These are phyloP conservation scores for Charanyca ferruginea DNA, from an alignment of 2,888 invertebrate genomes.

Conservation along the genomic window DNA sequence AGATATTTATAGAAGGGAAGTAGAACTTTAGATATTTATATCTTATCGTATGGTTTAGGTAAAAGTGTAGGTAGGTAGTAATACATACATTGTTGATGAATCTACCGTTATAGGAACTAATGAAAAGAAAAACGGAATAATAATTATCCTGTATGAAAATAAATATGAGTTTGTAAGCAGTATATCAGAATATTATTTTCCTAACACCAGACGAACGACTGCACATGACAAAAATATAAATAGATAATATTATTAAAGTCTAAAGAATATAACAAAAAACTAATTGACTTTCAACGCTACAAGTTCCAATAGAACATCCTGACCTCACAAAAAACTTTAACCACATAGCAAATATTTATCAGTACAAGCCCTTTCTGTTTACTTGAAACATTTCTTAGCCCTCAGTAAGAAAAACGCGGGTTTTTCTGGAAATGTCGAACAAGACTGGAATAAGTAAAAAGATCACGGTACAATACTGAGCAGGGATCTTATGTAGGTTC, in stretches of 20 bases:
- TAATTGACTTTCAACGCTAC: conserved; percentile 1
- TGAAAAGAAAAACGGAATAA: too few relatives aligned
- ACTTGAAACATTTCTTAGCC: conserved; percentile 69
- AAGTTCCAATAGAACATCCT: conserved; percentile 1
- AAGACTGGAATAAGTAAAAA: conserved; percentile 80
- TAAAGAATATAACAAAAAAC: background rate
- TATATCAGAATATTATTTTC: too few relatives aligned
- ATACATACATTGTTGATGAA: too few relatives aligned
- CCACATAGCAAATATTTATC: conserved; percentile 42
- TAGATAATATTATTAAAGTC: too few relatives aligned
- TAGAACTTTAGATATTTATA: conserved; percentile 13
- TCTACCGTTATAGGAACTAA: too few relatives aligned
- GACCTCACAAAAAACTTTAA: conserved; percentile 3
- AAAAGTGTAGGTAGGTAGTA: background rate
- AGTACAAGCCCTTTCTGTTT: conserved; percentile 61
- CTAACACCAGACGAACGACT: background rate
- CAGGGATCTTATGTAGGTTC: conserved; percentile 52
- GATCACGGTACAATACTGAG: conserved; percentile 75
- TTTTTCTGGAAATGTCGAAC: conserved; percentile 61
- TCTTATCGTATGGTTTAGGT: background rate
- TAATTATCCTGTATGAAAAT: too few relatives aligned
- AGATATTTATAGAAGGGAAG: conserved; percentile 24
- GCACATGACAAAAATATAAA: too few relatives aligned
- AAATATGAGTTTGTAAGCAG: too few relatives aligned
- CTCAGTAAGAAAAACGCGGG: conserved; percentile 45